Evolutionary conservation across 2,113 vertebrate genomes (phyloP), one percentile per base, ranked within the genome.

Genomic region (Falcunculus frontatus): DNA sequence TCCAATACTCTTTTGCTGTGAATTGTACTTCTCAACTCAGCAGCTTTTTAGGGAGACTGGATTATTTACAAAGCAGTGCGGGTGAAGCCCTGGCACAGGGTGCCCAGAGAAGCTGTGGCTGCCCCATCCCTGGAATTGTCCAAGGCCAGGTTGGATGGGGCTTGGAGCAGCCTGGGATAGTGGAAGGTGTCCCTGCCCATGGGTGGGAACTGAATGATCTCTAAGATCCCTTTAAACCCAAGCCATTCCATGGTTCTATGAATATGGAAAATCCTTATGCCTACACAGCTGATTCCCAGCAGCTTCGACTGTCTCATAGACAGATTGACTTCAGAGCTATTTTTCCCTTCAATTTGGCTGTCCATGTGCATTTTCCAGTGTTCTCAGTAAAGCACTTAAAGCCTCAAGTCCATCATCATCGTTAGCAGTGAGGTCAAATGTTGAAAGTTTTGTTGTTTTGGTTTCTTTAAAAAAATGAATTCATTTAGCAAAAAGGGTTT

Each of bases 111-210:
- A 76, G 35, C 47, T 83, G 47, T 41, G 21, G 4, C 17, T 83
- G 47, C 26, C 13, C 26, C 55, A 47, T 23, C 47, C 30, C 63
- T 83, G 35, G 12, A 35, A 62, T 35, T 32, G 26, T 29, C n/a
- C 47, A 49, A 35, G 17, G 7, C 41, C 35, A 76, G 47, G 47
- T 0, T 55, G 78, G 30, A 39, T 0, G 2, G 29, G 5, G 16
- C 7, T 68, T 68, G 41, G n/a, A 69, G 55, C 8, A 35, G 0
- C 0, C 39, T 41, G 62, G 41, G 7, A 3, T 1, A 23, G 39
- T 16, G 55, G 41, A 62, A 76, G 4, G 11, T 68, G 62, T 41
- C 46, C 44, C 60, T 75, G 53, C 9, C 53, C 8, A 13, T 10
- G 37, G 33, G 30, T 6, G 53, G 46, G 62, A 62, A 47, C 26